Conservation (phyloP, 2,888 invertebrate genomes). For the Ochropleura leucogaster region DNA sequence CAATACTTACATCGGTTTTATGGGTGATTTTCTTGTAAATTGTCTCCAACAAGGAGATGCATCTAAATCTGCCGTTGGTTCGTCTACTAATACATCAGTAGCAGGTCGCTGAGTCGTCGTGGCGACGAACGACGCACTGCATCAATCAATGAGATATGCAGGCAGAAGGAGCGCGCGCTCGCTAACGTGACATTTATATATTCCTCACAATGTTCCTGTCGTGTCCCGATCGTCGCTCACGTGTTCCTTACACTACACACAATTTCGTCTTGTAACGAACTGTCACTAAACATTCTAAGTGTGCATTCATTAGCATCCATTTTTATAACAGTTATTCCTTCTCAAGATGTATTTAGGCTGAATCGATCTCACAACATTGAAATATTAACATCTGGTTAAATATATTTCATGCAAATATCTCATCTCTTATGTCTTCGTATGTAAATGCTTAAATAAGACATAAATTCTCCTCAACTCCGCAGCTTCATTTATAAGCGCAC, state of each 20-base stretch:
- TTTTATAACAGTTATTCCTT: constrained; percentile 27
- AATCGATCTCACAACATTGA: constrained; percentile 36
- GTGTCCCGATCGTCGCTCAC: constrained; percentile 78
- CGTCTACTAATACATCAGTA: constrained; percentile 68
- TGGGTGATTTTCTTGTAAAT: constrained; percentile 7
- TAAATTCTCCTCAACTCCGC: constrained; percentile 65
- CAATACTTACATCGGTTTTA: constrained; percentile 1
- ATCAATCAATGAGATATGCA: constrained; percentile 84
- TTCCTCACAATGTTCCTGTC: constrained; percentile 85
- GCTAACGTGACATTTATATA: constrained; percentile 88
- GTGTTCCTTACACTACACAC: constrained; percentile 81
- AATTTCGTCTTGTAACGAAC: constrained; percentile 68
- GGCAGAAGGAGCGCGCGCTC: constrained; percentile 73
- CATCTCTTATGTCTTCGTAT: constrained; percentile 48
- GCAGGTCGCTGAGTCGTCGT: constrained; percentile 71
- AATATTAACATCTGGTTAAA: constrained; percentile 38
- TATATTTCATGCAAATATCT: constrained; percentile 47
- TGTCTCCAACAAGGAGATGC: constrained; percentile 11
- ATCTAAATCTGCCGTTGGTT: constrained; percentile 47
- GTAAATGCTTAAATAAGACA: constrained; percentile 59
- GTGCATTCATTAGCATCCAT: constrained; percentile 52
- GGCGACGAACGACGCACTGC: constrained; percentile 78
- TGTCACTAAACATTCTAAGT: constrained; percentile 56
- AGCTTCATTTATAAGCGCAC: constrained; percentile 67
- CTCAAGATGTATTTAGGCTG: constrained; percentile 26